Conservation (phyloP, 2,888 invertebrate genomes). For the Patella depressa region DNA sequence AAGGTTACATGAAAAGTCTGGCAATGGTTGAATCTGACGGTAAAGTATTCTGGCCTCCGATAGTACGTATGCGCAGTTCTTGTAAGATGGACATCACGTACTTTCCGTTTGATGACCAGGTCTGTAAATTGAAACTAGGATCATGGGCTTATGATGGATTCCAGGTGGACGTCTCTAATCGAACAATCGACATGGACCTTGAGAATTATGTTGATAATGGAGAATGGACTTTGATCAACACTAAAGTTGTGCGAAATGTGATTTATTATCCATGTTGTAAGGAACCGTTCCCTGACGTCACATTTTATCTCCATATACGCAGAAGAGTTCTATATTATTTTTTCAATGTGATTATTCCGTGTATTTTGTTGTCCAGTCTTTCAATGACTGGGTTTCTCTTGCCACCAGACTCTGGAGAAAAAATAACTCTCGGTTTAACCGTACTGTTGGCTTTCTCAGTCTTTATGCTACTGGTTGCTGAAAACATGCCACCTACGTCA, state of each 20-base stretch:
- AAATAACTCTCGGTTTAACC: slow-evolving; percentile 75
- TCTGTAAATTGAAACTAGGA: slow-evolving; percentile 73
- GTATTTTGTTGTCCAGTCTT: slow-evolving; percentile 77
- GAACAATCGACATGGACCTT: slow-evolving; percentile 71
- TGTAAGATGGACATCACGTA: slow-evolving; percentile 75
- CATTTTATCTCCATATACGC: slow-evolving; percentile 72
- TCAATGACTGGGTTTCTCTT: slow-evolving; percentile 75
- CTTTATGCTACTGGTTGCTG: slow-evolving; percentile 76
- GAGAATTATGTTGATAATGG: slow-evolving; percentile 75
- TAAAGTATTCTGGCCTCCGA: slow-evolving; percentile 76
- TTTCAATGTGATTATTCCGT: slow-evolving; percentile 76
- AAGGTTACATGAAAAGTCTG: slow-evolving; percentile 75
- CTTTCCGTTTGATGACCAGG: slow-evolving; percentile 76
- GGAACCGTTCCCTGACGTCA: slow-evolving; percentile 75
- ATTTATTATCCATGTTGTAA: slow-evolving; percentile 73
- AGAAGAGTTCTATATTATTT: slow-evolving; percentile 73
- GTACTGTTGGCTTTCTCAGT: slow-evolving; percentile 76
- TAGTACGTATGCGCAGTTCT: slow-evolving; percentile 74
- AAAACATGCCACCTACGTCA: slow-evolving; percentile 76
- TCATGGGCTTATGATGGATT: slow-evolving; percentile 68
- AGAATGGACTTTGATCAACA: slow-evolving; percentile 75
- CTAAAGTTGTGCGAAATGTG: slow-evolving; percentile 72
- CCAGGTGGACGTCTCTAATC: slow-evolving; percentile 65
- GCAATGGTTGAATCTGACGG: slow-evolving; percentile 75
- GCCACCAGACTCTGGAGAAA: slow-evolving; percentile 75